These are phyloP conservation scores for Sebastes oblongus DNA, from an alignment of 2,797 vertebrate genomes.

Conservation along the genomic window DNA sequence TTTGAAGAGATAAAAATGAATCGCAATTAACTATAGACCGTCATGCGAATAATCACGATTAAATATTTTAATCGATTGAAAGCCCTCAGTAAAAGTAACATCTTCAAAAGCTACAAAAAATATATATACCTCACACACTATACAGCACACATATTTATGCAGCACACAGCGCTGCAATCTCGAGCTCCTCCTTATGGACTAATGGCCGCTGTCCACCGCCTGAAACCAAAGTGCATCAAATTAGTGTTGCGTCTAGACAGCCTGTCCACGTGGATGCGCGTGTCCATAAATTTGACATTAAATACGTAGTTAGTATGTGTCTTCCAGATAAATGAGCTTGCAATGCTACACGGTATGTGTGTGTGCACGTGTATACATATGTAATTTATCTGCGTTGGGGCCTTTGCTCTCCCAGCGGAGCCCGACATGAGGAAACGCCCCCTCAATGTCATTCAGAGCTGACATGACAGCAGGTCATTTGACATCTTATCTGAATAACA, in stretches of 20 bases:
- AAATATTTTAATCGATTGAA: too few species aligned
- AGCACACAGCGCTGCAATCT: not conserved
- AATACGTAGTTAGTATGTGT: constrained; percentile 52
- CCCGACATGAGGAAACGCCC: constrained; percentile 10
- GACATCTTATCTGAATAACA: constrained; percentile 57
- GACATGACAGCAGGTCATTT: constrained; percentile 46
- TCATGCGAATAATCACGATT: accelerated
- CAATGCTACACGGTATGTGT: not conserved
- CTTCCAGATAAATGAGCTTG: constrained; percentile 48
- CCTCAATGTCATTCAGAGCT: constrained; percentile 58
- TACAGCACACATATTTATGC: not conserved
- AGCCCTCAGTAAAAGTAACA: not conserved
- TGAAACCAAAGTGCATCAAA: constrained; percentile 55
- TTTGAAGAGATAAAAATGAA: too few species aligned
- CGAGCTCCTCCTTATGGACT: constrained; percentile 18
- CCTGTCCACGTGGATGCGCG: constrained; percentile 35
- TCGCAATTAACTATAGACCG: accelerated
- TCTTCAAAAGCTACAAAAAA: not conserved
- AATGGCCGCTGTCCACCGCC: constrained; percentile 50
- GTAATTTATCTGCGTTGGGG: constrained; percentile 37
- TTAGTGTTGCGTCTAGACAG: constrained; percentile 66
- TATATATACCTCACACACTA: not conserved
- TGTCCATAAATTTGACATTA: constrained; percentile 63
- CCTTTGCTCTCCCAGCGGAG: constrained; percentile 33
- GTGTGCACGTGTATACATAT: not conserved